These are phyloP conservation scores for Trogon melanurus DNA, from an alignment of 2,113 vertebrate genomes.

Conservation along the genomic window DNA sequence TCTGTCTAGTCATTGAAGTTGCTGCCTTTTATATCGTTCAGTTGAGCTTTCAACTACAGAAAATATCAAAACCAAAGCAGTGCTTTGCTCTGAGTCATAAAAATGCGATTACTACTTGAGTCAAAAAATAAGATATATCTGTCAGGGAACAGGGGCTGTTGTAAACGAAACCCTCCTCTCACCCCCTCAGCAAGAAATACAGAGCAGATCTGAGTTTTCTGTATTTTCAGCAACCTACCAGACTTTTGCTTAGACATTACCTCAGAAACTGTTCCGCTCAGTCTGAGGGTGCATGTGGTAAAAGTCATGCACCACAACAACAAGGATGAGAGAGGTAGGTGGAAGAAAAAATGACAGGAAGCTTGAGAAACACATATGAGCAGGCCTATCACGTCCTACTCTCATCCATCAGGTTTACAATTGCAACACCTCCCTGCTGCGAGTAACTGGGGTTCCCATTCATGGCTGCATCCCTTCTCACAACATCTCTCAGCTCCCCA, in stretches of 20 bases:
- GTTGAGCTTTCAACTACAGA: background rate
- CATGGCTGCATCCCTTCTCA: background rate
- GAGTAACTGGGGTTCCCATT: background rate
- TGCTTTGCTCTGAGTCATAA: background rate
- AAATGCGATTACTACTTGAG: background rate
- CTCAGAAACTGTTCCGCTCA: background rate
- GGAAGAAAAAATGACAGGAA: slow-evolving; percentile 45
- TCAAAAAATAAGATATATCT: background rate
- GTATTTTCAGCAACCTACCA: background rate
- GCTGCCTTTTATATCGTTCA: background rate
- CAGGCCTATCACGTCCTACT: background rate
- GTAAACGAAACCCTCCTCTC: background rate
- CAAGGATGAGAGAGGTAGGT: slow-evolving; percentile 18
- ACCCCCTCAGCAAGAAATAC: background rate
- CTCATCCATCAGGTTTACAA: background rate
- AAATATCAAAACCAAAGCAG: background rate
- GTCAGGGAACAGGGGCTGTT: background rate
- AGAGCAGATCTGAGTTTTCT: background rate
- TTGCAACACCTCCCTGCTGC: background rate
- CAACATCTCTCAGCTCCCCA: background rate
- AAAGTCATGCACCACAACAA: background rate
- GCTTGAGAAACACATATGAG: background rate
- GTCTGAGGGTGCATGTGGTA: background rate
- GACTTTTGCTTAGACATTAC: background rate
- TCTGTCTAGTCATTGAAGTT: background rate